phyloP scores from a whole-genome alignment of 2,888 invertebrate species.

The Eulithis testata region DNA sequence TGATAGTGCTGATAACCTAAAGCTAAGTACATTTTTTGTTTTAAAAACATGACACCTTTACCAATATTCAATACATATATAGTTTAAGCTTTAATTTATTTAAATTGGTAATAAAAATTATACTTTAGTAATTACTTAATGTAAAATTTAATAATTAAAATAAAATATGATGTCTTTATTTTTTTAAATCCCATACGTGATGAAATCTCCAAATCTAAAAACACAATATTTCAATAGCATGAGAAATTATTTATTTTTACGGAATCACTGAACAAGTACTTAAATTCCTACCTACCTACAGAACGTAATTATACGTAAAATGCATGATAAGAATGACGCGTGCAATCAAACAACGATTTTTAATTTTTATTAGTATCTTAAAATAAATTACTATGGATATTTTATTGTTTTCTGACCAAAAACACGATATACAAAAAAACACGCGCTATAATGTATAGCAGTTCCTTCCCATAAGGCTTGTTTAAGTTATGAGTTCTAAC shows the following conservation, averaged over 20 bases:
- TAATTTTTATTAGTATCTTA: neutral
- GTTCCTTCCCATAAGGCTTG: too few species aligned
- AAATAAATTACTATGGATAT: neutral
- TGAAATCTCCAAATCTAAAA: neutral
- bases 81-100: constrained; percentile 64
- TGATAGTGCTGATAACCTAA: constrained; percentile 18
- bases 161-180: neutral
- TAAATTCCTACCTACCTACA: too few species aligned
- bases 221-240: neutral
- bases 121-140: constrained; percentile 29
- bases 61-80: constrained; percentile 9
- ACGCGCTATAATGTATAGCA: too few species aligned
- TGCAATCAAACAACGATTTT: too few species aligned
- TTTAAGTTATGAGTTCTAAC: too few species aligned
- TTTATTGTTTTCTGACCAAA: neutral
- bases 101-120: constrained; percentile 47
- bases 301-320: too few species aligned
- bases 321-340: too few species aligned
- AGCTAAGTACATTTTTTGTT: constrained; percentile 1
- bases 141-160: constrained; percentile 19
- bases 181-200: neutral
- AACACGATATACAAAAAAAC: too few species aligned
- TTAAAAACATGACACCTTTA: constrained; percentile 8
- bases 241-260: too few species aligned
- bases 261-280: too few species aligned